These are phyloP conservation scores for Muraenolepis orangiensis DNA, from an alignment of 2,797 vertebrate species.

Conservation along the genomic window DNA sequence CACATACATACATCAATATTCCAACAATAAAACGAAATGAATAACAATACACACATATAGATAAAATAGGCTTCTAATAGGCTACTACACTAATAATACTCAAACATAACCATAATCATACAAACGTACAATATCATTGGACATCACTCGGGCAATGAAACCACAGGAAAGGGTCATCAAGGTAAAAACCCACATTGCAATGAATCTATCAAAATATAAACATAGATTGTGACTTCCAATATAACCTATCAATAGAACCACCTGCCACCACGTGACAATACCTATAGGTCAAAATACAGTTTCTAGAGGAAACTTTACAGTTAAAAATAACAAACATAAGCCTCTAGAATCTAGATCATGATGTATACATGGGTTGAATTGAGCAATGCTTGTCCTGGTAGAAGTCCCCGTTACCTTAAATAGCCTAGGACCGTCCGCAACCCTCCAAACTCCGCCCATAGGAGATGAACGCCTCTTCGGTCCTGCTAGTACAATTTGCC, in stretches of 20 bases:
- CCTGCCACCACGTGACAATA: too few relatives aligned
- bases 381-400: too few relatives aligned
- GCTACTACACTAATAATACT: not conserved
- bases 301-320: too few relatives aligned
- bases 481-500: not conserved
- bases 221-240: not conserved
- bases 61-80: not conserved
- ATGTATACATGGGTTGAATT: not conserved
- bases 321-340: too few relatives aligned
- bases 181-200: conserved; percentile 26
- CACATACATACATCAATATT: not conserved
- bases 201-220: too few relatives aligned
- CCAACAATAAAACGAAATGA: not conserved
- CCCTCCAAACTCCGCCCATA: not conserved
- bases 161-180: conserved; percentile 14
- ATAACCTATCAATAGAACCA: too few relatives aligned
- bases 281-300: too few relatives aligned
- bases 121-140: conserved; percentile 48
- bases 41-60: not conserved
- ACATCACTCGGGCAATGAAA: not conserved
- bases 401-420: not conserved
- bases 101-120: not conserved
- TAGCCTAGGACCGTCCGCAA: not conserved
- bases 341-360: too few relatives aligned
- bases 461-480: not conserved